These are phyloP conservation scores for Lepidurus apus DNA, from an alignment of 1,140 invertebrate species.

Conservation along the genomic window DNA sequence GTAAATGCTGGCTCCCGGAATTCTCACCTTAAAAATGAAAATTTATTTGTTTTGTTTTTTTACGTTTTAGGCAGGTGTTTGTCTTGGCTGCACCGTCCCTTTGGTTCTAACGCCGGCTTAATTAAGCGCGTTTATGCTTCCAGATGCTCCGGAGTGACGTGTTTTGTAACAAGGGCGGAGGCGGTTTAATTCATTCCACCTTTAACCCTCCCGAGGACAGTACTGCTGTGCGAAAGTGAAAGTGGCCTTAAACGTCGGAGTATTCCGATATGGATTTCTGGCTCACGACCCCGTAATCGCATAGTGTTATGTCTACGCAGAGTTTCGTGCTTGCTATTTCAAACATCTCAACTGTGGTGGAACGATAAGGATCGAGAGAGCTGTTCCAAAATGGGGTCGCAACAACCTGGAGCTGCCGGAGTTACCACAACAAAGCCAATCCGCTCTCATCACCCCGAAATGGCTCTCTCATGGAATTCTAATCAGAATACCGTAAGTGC, in stretches of 20 bases:
- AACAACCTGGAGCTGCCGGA: conserved; percentile 12
- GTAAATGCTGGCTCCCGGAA: neutral
- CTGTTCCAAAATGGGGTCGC: neutral
- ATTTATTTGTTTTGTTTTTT: neutral
- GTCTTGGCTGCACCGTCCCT: neutral
- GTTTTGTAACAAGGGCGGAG: conserved; percentile 21
- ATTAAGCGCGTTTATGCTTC: neutral
- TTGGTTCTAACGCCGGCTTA: neutral
- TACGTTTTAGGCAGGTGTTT: neutral
- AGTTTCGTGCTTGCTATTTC: conserved; percentile 7
- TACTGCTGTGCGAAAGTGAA: neutral
- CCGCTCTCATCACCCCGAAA: neutral
- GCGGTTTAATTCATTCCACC: neutral
- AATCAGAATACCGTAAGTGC: conserved; percentile 6
- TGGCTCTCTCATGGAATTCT: neutral
- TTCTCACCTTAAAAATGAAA: neutral
- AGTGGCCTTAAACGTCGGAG: neutral
- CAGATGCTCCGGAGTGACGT: conserved; percentile 12
- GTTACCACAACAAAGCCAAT: conserved; percentile 5
- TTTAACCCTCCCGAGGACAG: conserved; percentile 21
- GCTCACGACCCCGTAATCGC: neutral
- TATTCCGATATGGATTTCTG: neutral
- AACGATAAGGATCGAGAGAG: neutral
- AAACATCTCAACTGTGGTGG: neutral
- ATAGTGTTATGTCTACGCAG: neutral